These are phyloP conservation scores for Sarotherodon lohbergeri DNA, from an alignment of 2,113 vertebrate species.

Conservation along the genomic window DNA sequence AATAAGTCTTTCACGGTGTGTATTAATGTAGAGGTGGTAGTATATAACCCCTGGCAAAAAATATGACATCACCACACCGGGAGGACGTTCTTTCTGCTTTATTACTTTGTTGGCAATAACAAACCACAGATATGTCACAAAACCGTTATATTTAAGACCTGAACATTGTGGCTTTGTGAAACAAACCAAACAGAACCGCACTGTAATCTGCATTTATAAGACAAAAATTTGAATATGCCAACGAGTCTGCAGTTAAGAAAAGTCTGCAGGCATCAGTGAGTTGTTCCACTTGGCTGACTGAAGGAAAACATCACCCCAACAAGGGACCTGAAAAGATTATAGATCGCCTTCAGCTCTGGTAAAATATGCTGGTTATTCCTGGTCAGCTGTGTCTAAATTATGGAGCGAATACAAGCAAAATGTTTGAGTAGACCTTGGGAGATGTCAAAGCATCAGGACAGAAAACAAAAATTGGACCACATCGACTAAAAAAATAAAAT, in stretches of 20 bases:
- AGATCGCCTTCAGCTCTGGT: neutral
- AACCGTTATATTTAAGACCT: neutral
- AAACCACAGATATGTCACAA: neutral
- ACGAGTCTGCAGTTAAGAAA: neutral
- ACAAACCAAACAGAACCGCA: neutral
- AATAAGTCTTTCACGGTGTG: neutral
- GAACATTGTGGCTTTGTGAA: neutral
- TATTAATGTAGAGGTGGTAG: neutral
- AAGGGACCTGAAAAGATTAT: neutral
- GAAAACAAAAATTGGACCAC: neutral
- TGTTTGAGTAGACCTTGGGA: neutral
- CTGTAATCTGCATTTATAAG: neutral
- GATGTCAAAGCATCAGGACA: neutral
- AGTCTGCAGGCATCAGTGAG: neutral
- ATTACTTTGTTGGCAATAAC: neutral
- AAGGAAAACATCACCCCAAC: neutral
- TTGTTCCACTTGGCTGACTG: neutral
- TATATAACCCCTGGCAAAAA: neutral
- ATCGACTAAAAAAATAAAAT: neutral
- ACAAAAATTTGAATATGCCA: neutral
- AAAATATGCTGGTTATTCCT: neutral
- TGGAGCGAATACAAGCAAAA: fast-evolving
- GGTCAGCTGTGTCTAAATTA: fast-evolving
- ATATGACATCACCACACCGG: neutral
- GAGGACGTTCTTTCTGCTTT: neutral